These are phyloP conservation scores for Florisuga fusca DNA, from an alignment of 2,797 vertebrate genomes.

Conservation along the genomic window DNA sequence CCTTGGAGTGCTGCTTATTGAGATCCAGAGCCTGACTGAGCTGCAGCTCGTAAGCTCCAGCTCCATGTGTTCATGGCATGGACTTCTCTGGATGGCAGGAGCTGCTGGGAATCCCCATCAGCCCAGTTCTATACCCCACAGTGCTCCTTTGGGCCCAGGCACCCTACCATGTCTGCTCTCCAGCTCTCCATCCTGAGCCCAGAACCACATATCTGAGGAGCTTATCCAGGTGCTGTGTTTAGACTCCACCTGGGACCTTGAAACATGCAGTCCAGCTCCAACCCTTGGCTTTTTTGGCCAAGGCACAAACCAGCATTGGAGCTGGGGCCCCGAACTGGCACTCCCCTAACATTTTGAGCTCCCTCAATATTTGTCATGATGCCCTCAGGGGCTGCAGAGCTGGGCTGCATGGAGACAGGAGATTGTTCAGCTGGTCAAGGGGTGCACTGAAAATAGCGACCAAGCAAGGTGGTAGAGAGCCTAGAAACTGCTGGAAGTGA, in stretches of 20 bases:
- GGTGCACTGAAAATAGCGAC: neutral
- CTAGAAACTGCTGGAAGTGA: neutral
- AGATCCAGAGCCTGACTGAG: neutral
- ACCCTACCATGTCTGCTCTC: neutral
- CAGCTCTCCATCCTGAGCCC: neutral
- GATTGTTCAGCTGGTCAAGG: neutral
- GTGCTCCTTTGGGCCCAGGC: neutral
- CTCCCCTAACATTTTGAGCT: neutral
- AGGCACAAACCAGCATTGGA: neutral
- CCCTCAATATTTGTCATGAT: neutral
- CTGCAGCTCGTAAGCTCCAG: neutral
- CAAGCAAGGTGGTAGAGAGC: neutral
- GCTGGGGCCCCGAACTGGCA: neutral
- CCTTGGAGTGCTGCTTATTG: constrained; percentile 41
- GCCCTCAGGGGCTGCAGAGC: neutral
- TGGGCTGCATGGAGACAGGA: neutral
- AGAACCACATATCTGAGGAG: neutral
- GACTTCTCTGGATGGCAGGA: neutral
- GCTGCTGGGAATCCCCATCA: neutral
- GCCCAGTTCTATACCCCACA: neutral
- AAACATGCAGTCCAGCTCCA: neutral
- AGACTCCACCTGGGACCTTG: neutral
- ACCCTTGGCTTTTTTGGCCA: neutral
- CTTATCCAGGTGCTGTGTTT: neutral
- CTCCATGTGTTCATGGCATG: neutral